Conservation (phyloP, 2,888 invertebrate genomes). For the Drosophila recens region DNA sequence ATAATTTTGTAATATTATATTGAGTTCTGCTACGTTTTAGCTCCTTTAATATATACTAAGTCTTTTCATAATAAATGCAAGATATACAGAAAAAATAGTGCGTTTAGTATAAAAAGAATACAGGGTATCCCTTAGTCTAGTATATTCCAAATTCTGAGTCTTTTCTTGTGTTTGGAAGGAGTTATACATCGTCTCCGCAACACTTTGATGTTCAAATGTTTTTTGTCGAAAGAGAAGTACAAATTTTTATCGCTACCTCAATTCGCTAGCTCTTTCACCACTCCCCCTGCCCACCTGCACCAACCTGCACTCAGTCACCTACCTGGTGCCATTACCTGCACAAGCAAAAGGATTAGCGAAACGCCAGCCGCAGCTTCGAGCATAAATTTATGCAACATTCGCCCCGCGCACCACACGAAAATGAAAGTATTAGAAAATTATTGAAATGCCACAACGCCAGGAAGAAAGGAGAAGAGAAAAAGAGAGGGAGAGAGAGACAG, state of each 20-base stretch:
- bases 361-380: slow-evolving; percentile 28
- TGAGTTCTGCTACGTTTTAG: too few relatives aligned
- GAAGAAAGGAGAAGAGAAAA: not conserved
- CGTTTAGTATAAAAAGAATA: too few relatives aligned
- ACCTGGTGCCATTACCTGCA: slow-evolving; percentile 27
- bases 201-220: slow-evolving; percentile 71
- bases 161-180: not conserved
- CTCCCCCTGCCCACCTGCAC: not conserved
- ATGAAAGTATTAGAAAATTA: slow-evolving; percentile 69
- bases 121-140: not conserved
- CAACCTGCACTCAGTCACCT: not conserved
- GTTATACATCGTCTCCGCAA: slow-evolving; percentile 11
- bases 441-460: slow-evolving; percentile 46
- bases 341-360: slow-evolving; percentile 48
- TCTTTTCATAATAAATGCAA: too few relatives aligned
- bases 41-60: too few relatives aligned
- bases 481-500: not conserved
- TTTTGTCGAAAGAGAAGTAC: slow-evolving; percentile 44
- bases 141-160: not conserved
- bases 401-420: slow-evolving; percentile 7
- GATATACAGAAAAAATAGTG: too few relatives aligned
- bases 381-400: slow-evolving; percentile 44
- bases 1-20: too few relatives aligned
- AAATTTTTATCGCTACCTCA: slow-evolving; percentile 40
- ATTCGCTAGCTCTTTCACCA: not conserved